phyloP scores from a whole-genome alignment of 2,113 vertebrate species.

The Xiphorhynchus elegans region DNA sequence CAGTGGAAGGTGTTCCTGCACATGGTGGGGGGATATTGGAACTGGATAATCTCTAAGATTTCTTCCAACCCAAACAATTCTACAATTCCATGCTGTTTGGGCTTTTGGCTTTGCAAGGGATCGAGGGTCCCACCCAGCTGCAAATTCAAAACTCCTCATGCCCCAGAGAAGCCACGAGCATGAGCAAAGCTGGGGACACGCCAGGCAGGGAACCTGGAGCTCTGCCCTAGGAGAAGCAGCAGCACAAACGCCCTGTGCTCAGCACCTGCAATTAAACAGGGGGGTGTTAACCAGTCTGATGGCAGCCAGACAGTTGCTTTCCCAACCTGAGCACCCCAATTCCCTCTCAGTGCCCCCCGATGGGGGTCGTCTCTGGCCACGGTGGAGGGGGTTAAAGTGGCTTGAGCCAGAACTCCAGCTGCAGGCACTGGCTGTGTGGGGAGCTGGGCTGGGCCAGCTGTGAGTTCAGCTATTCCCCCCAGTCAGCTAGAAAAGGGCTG shows the following conservation, averaged over 20 bases:
- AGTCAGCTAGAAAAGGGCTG: slow-evolving; percentile 7
- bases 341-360: accelerated
- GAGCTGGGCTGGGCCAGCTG: slow-evolving; percentile 33
- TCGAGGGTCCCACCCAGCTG: neutral
- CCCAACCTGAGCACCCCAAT: accelerated
- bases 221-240: neutral
- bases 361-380: neutral
- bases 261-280: neutral
- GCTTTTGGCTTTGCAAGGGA: neutral
- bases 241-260: accelerated
- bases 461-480: neutral
- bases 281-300: accelerated
- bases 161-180: neutral
- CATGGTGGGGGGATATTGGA: neutral
- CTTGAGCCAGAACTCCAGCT: neutral
- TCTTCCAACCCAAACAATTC: neutral
- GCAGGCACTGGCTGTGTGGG: neutral
- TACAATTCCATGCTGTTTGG: neutral
- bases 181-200: neutral
- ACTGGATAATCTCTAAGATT: neutral
- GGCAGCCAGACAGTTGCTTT: neutral
- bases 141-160: neutral
- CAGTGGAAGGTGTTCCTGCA: neutral
- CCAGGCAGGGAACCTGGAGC: neutral
- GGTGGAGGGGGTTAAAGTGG: neutral